A percentile compares a stretch with the other conserved stretches of the same genome.
These are phyloP conservation scores for Phaonia tiefii DNA, from an alignment of 2,888 invertebrate species.

Conservation along the genomic window DNA sequence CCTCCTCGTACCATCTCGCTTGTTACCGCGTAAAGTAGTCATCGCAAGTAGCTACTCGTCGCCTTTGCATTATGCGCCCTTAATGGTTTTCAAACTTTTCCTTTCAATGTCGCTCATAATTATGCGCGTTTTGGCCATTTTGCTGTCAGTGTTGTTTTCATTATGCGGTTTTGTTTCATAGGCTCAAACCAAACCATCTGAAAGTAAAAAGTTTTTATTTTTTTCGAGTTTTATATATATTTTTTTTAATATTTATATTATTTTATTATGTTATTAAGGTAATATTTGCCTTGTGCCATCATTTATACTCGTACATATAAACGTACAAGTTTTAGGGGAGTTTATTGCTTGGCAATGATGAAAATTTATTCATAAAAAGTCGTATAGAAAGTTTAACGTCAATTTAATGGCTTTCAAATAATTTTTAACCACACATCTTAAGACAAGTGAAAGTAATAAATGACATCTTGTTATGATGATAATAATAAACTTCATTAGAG, in stretches of 20 bases:
- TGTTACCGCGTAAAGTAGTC: no score
- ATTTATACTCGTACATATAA: neutral
- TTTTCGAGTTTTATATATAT: constrained; percentile 24
- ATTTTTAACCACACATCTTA: constrained; percentile 37
- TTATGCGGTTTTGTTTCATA: constrained; percentile 23
- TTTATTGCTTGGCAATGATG: constrained; percentile 11
- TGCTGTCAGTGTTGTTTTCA: constrained; percentile 33
- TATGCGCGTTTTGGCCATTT: constrained; percentile 64
- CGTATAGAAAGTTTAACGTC: constrained; percentile 59
- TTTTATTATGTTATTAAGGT: constrained; percentile 64
- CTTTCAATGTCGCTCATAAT: constrained; percentile 68
- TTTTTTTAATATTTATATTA: no score
- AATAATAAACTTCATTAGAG: constrained; percentile 27
- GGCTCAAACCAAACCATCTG: neutral
- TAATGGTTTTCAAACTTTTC: constrained; percentile 66
- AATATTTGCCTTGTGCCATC: constrained; percentile 52
- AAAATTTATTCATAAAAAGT: constrained; percentile 23
- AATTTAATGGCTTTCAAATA: constrained; percentile 63
- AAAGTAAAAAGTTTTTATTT: no score
- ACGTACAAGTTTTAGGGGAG: constrained; percentile 14
- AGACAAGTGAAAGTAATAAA: constrained; percentile 47
- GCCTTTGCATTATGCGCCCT: constrained; percentile 55
- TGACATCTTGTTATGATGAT: constrained; percentile 31
- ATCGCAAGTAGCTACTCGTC: constrained; percentile 23
- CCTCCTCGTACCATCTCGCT: neutral